Percentiles rank a stretch among this genome's conserved stretches.
phyloP scores from a whole-genome alignment of 2,113 vertebrate genomes.

The Holacanthus passer region DNA sequence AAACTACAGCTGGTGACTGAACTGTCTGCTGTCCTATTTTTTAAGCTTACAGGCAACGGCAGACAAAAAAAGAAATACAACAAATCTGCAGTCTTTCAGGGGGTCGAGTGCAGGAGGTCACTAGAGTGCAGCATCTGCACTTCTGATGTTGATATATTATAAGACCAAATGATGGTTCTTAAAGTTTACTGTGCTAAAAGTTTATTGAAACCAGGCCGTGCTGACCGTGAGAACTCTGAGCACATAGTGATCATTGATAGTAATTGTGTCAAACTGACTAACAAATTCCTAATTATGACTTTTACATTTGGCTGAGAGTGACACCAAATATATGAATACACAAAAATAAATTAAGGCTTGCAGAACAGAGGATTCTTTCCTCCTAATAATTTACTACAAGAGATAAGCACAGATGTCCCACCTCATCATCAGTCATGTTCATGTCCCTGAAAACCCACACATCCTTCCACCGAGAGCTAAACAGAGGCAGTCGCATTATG shows the following conservation, averaged over 20 bases:
- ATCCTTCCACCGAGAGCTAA: no score
- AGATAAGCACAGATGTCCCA: no score
- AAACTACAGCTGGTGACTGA: slow-evolving; percentile 30
- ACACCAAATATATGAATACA: background rate
- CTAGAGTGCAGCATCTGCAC: no score
- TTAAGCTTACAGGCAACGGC: background rate
- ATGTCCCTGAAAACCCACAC: no score
- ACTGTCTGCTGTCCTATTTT: slow-evolving; percentile 1
- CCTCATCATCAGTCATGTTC: no score
- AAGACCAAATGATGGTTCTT: no score
- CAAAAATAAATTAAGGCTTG: background rate
- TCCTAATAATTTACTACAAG: background rate
- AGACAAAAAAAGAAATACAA: background rate
- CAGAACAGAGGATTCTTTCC: background rate
- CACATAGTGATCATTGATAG: background rate
- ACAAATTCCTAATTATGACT: background rate
- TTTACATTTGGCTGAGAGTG: background rate
- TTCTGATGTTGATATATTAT: no score
- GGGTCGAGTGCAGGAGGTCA: no score
- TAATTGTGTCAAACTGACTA: no score
- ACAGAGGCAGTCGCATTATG: background rate
- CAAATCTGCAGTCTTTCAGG: background rate
- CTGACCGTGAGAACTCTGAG: background rate
- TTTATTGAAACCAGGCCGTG: background rate
- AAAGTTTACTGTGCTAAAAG: background rate